phyloP scores from a whole-genome alignment of 2,113 vertebrate species.

The Kryptolebias marmoratus region DNA sequence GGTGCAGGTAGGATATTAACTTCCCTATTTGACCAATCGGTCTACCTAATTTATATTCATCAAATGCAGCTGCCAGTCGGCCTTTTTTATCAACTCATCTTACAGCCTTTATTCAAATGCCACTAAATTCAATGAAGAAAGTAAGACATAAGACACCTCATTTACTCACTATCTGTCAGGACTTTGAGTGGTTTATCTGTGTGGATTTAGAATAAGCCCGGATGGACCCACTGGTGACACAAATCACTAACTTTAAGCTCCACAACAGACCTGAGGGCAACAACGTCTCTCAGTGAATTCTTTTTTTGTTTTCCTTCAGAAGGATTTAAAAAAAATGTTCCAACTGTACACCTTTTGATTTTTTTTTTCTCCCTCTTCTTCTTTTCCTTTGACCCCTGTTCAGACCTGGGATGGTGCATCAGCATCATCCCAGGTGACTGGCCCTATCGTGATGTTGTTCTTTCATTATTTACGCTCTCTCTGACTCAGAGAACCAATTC shows the following conservation, averaged over 20 bases:
- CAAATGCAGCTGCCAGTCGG: slow-evolving; percentile 11
- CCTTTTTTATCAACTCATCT: slow-evolving; percentile 28
- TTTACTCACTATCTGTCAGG: slow-evolving; percentile 16
- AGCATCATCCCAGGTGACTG: not conserved
- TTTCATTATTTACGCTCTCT: slow-evolving; percentile 41
- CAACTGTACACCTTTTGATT: not conserved
- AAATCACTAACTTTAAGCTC: not conserved
- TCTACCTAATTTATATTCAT: slow-evolving; percentile 35
- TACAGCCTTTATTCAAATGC: slow-evolving; percentile 43
- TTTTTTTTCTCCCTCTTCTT: not conserved
- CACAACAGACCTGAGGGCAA: slow-evolving; percentile 8
- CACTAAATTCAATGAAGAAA: slow-evolving; percentile 27
- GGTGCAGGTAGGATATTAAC: slow-evolving; percentile 3
- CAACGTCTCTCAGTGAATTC: not conserved
- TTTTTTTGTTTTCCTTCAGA: not conserved
- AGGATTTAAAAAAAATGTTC: slow-evolving; percentile 7
- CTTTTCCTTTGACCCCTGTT: slow-evolving; percentile 1
- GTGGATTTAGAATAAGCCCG: not conserved
- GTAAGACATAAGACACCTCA: slow-evolving; percentile 11
- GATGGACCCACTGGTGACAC: not conserved
- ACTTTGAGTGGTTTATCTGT: slow-evolving; percentile 11
- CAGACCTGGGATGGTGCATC: slow-evolving; percentile 1
- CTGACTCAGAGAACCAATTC: slow-evolving; percentile 14
- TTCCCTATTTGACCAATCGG: not conserved
- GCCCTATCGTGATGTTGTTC: slow-evolving; percentile 1